Conservation (phyloP, 2,113 vertebrate genomes). For the Actenoides lindsayi region DNA sequence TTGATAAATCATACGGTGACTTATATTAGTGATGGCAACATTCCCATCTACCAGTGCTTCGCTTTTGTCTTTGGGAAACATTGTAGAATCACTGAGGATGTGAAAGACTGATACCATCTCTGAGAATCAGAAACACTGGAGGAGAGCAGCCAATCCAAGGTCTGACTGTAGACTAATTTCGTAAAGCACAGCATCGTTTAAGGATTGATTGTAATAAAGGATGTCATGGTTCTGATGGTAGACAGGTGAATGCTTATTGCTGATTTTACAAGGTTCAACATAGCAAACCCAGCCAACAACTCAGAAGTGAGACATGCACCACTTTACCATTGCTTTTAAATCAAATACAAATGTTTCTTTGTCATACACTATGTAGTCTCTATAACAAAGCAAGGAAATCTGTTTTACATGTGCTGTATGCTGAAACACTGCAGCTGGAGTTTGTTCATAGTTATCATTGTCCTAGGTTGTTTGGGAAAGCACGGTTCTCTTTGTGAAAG, state of each 20-base stretch:
- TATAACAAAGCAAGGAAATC: conserved; percentile 53
- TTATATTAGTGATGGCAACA: conserved; percentile 45
- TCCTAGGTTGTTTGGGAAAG: not conserved
- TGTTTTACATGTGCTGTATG: not conserved
- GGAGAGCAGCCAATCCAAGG: conserved; percentile 10
- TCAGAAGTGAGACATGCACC: not conserved
- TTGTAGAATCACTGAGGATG: conserved; percentile 11
- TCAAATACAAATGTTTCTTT: conserved; percentile 52
- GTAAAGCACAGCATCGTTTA: not conserved
- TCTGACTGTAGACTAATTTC: conserved; percentile 36
- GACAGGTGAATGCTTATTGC: conserved; percentile 33
- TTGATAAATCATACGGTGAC: conserved; percentile 24
- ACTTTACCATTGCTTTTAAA: conserved; percentile 40
- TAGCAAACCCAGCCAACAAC: conserved; percentile 8
- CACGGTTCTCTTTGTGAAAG: not conserved
- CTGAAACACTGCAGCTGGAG: conserved; percentile 3
- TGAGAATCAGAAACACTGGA: conserved; percentile 25
- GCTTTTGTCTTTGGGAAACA: not conserved
- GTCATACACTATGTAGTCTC: not conserved
- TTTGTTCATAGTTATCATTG: not conserved
- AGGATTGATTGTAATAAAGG: conserved; percentile 30
- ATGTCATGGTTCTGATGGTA: not conserved
- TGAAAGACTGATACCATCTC: conserved; percentile 14
- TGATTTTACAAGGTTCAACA: conserved; percentile 55
- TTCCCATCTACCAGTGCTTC: conserved; percentile 34